Conservation (phyloP, 2,797 vertebrate genomes). For the Menidia menidia region DNA sequence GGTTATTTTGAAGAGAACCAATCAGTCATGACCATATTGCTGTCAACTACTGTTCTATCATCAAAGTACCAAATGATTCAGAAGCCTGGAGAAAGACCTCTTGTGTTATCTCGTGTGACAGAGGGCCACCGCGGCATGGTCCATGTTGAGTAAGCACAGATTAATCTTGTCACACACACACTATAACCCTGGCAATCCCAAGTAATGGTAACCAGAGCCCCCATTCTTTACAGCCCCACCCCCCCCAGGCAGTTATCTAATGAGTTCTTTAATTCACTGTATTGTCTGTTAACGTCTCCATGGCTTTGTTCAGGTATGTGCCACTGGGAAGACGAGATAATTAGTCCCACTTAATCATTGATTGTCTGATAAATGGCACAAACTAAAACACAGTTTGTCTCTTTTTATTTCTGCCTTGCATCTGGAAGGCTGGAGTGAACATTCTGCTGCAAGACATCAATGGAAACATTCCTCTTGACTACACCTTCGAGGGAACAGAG, state of each 20-base stretch:
- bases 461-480: constrained; percentile 92
- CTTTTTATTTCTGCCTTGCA: constrained; percentile 11
- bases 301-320: constrained; percentile 47
- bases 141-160: constrained; percentile 61
- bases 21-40: constrained; percentile 56
- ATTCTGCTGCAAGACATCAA: constrained; percentile 93
- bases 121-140: constrained; percentile 32
- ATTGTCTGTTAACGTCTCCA: constrained; percentile 60
- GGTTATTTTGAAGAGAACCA: constrained; percentile 38
- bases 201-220: constrained; percentile 42
- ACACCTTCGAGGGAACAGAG: constrained; percentile 90
- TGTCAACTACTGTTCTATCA: constrained; percentile 23
- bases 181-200: constrained; percentile 31
- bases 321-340: constrained; percentile 73
- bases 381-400: constrained; percentile 51
- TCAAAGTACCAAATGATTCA: constrained; percentile 47
- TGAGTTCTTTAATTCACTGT: constrained; percentile 73
- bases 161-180: constrained; percentile 71
- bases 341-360: constrained; percentile 71
- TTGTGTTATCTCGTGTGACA: constrained; percentile 51
- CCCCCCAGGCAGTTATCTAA: constrained; percentile 57
- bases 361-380: constrained; percentile 62
- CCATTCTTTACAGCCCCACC: constrained; percentile 6
- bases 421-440: constrained; percentile 88
- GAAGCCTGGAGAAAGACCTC: constrained; percentile 34